Base-by-base conservation (phyloP, 1,140 invertebrate genomes). In the Drosophila serrata region DNA sequence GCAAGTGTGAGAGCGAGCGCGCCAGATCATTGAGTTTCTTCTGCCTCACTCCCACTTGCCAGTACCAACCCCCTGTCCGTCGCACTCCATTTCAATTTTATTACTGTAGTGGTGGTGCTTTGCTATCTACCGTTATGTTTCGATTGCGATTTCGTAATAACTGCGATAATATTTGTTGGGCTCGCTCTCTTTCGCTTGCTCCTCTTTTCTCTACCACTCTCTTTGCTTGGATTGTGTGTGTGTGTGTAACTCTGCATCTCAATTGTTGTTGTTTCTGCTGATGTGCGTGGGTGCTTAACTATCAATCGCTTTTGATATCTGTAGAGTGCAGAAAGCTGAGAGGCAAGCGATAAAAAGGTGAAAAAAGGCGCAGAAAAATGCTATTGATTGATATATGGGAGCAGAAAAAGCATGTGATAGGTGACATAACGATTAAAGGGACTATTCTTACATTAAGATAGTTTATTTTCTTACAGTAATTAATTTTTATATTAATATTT, bases 131-230 rank as follows among this genome's bases (percentile, higher is more conserved):
- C 81, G 81, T 82, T 82, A 82, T 84, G 81, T 82, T 79, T 82
- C 81, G 81, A 82, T 79, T 84, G 81, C 75, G 81, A 82, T 82
- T 82, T 82, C 81, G 81, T 82, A 82, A 82, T 84, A 82, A 82
- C 80, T 84, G 80, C 75, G 75, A 79, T 82, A 82, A 82, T 82
- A 75, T 79, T 80, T 58, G 40, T 63, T 35, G 13, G 17, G 67
- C 43, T 58, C 49, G 22, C 51, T 57, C 72, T 39, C 39, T 63
- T 19, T 48, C 43, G 53, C 11, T 31, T 9, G 33, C 40, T 39
- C 60, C 27, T 56, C 40, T 57, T 49, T 51, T 13, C 19, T 29
- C 58, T 29, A 27, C 24, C 31, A 64, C 59, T 56, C 61, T 78
- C 17, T 59, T 35, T 27, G 19, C 40, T 27, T 61, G 43, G 43